Evolutionary conservation across 2,113 vertebrate genomes (phyloP).

Genomic region (Erythrocercus mccallii): DNA sequence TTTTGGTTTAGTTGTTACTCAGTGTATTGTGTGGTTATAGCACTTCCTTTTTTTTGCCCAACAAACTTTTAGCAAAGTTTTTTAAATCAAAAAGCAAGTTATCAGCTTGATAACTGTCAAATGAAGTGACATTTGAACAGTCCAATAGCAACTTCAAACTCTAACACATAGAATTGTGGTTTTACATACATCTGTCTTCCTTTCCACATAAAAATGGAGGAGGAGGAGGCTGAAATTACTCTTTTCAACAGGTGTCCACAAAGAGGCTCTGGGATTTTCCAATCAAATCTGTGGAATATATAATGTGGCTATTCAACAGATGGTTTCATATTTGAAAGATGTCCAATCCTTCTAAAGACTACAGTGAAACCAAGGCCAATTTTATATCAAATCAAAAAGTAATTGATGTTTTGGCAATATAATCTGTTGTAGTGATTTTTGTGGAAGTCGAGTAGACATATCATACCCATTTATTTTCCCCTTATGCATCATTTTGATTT

Average conservation of each 20-base stretch:
- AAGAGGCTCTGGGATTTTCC: slow-evolving; percentile 51
- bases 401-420: neutral
- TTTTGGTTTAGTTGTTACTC: neutral
- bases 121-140: neutral
- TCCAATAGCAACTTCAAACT: neutral
- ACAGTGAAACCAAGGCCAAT: slow-evolving; percentile 13
- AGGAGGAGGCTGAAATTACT: slow-evolving; percentile 50
- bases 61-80: neutral
- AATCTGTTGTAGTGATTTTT: neutral
- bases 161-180: neutral
- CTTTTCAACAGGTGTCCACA: slow-evolving; percentile 54
- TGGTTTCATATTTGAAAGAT: slow-evolving; percentile 39
- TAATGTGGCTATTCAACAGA: slow-evolving; percentile 41
- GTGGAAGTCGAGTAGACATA: neutral
- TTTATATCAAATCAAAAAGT: neutral
- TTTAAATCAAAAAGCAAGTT: neutral
- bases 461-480: neutral
- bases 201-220: slow-evolving; percentile 54
- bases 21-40: neutral
- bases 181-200: slow-evolving; percentile 31
- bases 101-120: neutral
- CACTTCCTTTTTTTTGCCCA: neutral
- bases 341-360: slow-evolving; percentile 6
- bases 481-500: neutral
- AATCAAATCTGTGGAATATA: slow-evolving; percentile 53